Conservation (phyloP, 1,140 invertebrate species). For the Steinernema khuongi region DNA sequence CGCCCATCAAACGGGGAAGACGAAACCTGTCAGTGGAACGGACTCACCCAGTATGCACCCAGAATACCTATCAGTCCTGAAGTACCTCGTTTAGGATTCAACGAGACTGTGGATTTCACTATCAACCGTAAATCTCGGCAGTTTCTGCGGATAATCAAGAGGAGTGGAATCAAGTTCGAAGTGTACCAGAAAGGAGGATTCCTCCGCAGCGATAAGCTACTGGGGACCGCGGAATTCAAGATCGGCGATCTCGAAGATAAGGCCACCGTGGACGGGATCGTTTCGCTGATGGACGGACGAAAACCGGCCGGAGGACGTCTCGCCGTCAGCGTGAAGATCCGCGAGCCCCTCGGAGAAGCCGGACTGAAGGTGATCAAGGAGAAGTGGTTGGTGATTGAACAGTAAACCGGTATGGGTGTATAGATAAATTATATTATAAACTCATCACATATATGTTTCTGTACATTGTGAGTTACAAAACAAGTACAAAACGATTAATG, state of each 20-base stretch:
- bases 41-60: conserved; percentile 69
- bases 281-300: conserved; percentile 84
- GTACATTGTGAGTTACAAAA: no score
- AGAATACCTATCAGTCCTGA: conserved; percentile 1
- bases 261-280: conserved; percentile 80
- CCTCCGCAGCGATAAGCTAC: conserved; percentile 74
- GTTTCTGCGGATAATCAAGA: conserved; percentile 77
- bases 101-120: conserved; percentile 71
- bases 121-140: conserved; percentile 74
- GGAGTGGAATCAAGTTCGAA: conserved; percentile 80
- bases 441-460: not conserved
- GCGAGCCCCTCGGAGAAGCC: conserved; percentile 80
- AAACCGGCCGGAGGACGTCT: conserved; percentile 60
- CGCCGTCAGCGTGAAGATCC: conserved; percentile 66
- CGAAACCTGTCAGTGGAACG: conserved; percentile 73
- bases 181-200: conserved; percentile 86
- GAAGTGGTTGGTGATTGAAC: conserved; percentile 75
- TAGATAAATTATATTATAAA: not conserved
- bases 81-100: conserved; percentile 67
- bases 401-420: not conserved
- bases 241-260: conserved; percentile 76
- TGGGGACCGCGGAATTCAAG: conserved; percentile 79
- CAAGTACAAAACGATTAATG: no score
- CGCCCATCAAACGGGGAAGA: conserved; percentile 71
- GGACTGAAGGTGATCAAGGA: conserved; percentile 82